These are phyloP conservation scores for Brachylomia viminalis DNA, from an alignment of 2,888 invertebrate species.

Conservation along the genomic window DNA sequence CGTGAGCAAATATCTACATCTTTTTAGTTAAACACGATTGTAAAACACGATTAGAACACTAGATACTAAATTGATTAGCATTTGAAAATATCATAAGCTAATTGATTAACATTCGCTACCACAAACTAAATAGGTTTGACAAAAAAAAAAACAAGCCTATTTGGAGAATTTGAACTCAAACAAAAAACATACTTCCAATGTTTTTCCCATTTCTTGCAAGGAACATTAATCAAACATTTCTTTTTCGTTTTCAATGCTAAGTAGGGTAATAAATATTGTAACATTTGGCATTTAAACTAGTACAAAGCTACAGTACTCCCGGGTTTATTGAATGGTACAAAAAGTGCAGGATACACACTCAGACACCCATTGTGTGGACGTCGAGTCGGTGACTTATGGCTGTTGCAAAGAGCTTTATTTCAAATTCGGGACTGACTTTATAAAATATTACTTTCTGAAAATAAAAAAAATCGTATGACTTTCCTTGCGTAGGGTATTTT, in stretches of 20 bases:
- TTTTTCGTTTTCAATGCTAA: slow-evolving; percentile 32
- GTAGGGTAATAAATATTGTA: slow-evolving; percentile 62
- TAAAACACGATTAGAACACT: too few relatives aligned
- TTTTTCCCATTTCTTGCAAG: neutral
- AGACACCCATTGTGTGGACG: slow-evolving; percentile 42
- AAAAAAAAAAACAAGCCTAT: neutral
- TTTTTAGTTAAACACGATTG: too few relatives aligned
- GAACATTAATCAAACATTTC: slow-evolving; percentile 21
- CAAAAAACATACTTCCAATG: slow-evolving; percentile 13
- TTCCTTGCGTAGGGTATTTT: neutral
- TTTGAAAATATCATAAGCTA: neutral
- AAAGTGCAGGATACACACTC: slow-evolving; percentile 45
- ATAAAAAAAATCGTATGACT: neutral
- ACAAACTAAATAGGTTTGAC: neutral
- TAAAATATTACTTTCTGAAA: slow-evolving; percentile 54
- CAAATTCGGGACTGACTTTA: slow-evolving; percentile 52
- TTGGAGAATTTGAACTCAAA: neutral
- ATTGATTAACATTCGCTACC: neutral
- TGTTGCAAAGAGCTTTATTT: slow-evolving; percentile 65
- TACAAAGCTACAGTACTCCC: slow-evolving; percentile 22
- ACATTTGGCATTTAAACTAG: slow-evolving; percentile 62
- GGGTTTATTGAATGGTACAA: slow-evolving; percentile 48
- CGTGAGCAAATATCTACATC: too few relatives aligned
- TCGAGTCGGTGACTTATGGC: slow-evolving; percentile 51
- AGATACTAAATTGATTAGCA: neutral